These are phyloP conservation scores for Phaedon cochleariae DNA, from an alignment of 2,888 invertebrate genomes.

Conservation along the genomic window DNA sequence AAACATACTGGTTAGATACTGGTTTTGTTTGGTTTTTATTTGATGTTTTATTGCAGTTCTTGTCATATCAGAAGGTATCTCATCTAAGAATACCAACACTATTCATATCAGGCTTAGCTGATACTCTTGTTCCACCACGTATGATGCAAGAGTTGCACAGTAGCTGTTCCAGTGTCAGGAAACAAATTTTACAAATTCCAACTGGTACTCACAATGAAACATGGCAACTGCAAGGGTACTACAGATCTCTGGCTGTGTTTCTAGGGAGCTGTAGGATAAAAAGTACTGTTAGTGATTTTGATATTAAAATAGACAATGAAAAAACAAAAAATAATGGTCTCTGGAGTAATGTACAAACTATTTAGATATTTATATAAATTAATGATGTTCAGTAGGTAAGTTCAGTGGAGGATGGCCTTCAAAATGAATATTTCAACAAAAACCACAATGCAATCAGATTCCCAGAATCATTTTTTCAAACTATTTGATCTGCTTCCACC, in stretches of 20 bases:
- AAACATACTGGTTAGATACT: too few relatives aligned
- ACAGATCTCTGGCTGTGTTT: constrained; percentile 67
- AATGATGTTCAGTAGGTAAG: too few relatives aligned
- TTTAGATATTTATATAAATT: constrained; percentile 17
- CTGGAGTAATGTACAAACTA: constrained; percentile 49
- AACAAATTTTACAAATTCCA: constrained; percentile 79
- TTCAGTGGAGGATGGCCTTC: too few relatives aligned
- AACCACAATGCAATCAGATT: too few relatives aligned
- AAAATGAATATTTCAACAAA: too few relatives aligned
- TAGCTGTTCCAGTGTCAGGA: constrained; percentile 77
- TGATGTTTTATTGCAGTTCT: constrained; percentile 69
- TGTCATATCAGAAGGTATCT: constrained; percentile 78
- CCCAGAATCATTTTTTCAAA: too few relatives aligned
- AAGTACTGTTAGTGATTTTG: constrained; percentile 40
- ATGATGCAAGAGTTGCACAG: constrained; percentile 88
- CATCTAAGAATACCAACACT: constrained; percentile 80
- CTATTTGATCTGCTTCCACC: too few relatives aligned
- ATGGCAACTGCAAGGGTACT: constrained; percentile 88
- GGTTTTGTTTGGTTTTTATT: too few relatives aligned
- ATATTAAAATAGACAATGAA: constrained; percentile 43
- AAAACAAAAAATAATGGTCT: constrained; percentile 38
- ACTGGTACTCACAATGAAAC: constrained; percentile 95
- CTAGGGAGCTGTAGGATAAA: constrained; percentile 59
- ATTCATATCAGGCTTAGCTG: constrained; percentile 88
- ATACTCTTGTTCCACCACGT: constrained; percentile 86